phyloP scores from a whole-genome alignment of 2,888 invertebrate species.

The Hemicrepidius hirtus region DNA sequence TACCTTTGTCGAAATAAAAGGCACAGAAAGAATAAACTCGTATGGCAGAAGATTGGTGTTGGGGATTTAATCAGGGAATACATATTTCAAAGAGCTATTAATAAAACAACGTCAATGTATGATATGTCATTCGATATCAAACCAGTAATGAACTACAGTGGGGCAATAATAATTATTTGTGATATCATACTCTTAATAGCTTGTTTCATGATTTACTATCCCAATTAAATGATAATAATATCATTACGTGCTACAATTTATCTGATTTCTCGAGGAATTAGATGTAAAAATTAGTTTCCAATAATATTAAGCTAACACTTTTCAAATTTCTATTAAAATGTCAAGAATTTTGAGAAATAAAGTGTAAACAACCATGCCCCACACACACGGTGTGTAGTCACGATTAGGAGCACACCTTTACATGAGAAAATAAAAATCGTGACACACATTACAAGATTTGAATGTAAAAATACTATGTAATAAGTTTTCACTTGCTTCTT shows the following conservation, averaged over 20 bases:
- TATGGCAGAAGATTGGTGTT: neutral
- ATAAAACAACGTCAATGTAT: neutral
- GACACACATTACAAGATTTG: too few relatives aligned
- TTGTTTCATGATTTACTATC: constrained; percentile 14
- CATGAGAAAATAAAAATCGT: too few relatives aligned
- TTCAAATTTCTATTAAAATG: too few relatives aligned
- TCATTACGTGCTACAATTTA: neutral
- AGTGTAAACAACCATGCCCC: too few relatives aligned
- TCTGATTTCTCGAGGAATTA: neutral
- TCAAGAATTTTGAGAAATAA: too few relatives aligned
- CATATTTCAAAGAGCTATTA: constrained; percentile 1
- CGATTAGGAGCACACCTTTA: too few relatives aligned
- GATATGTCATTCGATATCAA: constrained; percentile 5
- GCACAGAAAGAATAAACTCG: neutral
- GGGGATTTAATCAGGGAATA: neutral
- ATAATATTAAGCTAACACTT: neutral
- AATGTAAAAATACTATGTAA: too few relatives aligned
- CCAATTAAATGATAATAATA: constrained; percentile 22
- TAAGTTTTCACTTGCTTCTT: too few relatives aligned
- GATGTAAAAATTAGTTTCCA: neutral
- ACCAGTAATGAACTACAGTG: constrained; percentile 4
- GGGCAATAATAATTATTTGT: constrained; percentile 19
- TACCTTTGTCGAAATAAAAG: neutral
- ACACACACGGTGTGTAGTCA: too few relatives aligned
- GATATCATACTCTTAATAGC: constrained; percentile 19